phyloP scores from a whole-genome alignment of 2,888 invertebrate species.

The Exephanes ischioxanthus region DNA sequence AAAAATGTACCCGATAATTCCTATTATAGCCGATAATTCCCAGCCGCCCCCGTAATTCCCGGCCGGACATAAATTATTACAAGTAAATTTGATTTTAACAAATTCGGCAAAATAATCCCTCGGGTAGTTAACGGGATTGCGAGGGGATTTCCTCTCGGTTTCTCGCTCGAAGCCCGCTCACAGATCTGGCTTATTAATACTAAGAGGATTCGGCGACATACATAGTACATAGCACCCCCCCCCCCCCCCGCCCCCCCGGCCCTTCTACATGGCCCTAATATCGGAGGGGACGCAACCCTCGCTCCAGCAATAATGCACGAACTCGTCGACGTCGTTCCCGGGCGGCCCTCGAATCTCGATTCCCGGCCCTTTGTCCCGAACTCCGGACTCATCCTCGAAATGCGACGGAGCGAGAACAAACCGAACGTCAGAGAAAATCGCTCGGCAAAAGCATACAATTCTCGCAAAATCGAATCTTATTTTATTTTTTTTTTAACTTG shows the following conservation, averaged over 20 bases:
- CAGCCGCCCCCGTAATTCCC: too few species aligned
- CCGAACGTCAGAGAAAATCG: neutral
- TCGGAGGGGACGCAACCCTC: slow-evolving; percentile 11
- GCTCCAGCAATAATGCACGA: slow-evolving; percentile 37
- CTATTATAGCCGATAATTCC: too few species aligned
- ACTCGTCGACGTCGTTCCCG: slow-evolving; percentile 51
- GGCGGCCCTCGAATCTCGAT: slow-evolving; percentile 54
- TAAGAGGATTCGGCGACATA: slow-evolving; percentile 44
- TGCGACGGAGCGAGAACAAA: neutral
- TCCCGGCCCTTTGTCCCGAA: neutral
- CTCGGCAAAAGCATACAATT: neutral
- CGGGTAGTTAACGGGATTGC: slow-evolving; percentile 27
- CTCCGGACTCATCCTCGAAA: neutral
- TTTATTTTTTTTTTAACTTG: neutral
- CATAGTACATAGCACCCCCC: too few species aligned
- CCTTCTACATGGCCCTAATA: neutral
- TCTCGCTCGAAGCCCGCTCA: neutral
- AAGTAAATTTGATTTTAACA: neutral
- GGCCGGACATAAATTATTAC: neutral
- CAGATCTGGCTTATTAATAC: slow-evolving; percentile 50
- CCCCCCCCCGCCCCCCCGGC: too few species aligned
- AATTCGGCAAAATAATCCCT: slow-evolving; percentile 9
- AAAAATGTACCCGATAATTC: too few species aligned
- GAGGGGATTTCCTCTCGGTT: slow-evolving; percentile 35
- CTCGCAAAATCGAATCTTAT: neutral